phyloP scores from a whole-genome alignment of 1,140 invertebrate genomes.

The Procambarus clarkii region DNA sequence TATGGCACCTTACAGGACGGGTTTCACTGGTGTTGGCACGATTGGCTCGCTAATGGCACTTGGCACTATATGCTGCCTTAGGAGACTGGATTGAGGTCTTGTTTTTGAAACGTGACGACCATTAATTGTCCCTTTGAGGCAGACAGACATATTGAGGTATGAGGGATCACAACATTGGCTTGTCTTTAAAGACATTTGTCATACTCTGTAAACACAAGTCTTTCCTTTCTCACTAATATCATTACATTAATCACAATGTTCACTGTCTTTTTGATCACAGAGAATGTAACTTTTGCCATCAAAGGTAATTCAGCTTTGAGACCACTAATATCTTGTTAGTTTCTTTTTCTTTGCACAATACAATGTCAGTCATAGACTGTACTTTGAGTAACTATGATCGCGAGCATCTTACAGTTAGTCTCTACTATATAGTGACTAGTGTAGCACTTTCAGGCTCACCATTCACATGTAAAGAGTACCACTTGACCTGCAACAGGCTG shows the following conservation, averaged over 20 bases:
- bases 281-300: not conserved
- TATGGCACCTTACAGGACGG: slow-evolving; percentile 59
- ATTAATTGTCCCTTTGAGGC: not conserved
- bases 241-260: not conserved
- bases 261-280: slow-evolving; percentile 4
- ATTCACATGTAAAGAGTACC: not conserved
- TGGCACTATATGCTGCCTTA: slow-evolving; percentile 9
- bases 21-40: slow-evolving; percentile 49
- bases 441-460: not conserved
- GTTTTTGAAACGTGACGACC: slow-evolving; percentile 4
- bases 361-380: not conserved
- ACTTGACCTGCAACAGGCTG: not conserved
- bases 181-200: slow-evolving; percentile 11
- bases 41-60: slow-evolving; percentile 44
- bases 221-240: not conserved
- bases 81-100: not conserved
- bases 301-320: not conserved
- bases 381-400: not conserved
- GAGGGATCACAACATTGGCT: slow-evolving; percentile 8
- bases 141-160: slow-evolving; percentile 15
- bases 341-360: not conserved
- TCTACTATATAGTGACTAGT: not conserved
- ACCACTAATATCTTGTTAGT: not conserved
- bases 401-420: not conserved
- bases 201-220: not conserved